phyloP scores from a whole-genome alignment of 2,113 vertebrate genomes.

The Gymnarchus niloticus region DNA sequence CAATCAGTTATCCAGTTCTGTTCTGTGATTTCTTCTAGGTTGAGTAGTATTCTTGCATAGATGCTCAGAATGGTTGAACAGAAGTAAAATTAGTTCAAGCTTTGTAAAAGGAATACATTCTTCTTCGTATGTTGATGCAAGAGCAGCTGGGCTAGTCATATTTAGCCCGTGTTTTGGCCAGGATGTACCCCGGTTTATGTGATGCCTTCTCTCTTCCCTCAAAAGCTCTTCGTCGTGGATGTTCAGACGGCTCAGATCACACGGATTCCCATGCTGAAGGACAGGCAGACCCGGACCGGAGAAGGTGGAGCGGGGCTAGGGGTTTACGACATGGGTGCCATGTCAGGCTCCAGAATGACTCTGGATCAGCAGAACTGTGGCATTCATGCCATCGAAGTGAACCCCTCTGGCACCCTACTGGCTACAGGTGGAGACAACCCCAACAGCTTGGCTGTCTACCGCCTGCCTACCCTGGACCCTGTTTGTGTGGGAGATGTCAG shows the following conservation, averaged over 20 bases:
- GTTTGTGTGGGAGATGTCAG: slow-evolving; percentile 98
- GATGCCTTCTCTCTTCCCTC: background rate
- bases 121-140: background rate
- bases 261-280: slow-evolving; percentile 93
- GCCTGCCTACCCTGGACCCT: slow-evolving; percentile 89
- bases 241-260: slow-evolving; percentile 89
- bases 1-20: too few species aligned
- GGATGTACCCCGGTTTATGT: slow-evolving; percentile 24
- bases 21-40: too few species aligned
- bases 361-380: slow-evolving; percentile 89
- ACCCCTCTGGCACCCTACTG: slow-evolving; percentile 83
- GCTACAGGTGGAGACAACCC: slow-evolving; percentile 97
- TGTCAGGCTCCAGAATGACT: slow-evolving; percentile 43
- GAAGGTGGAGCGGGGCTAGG: slow-evolving; percentile 13
- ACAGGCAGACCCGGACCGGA: slow-evolving; percentile 65
- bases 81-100: background rate
- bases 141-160: background rate
- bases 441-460: slow-evolving; percentile 93
- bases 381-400: slow-evolving; percentile 95
- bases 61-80: too few species aligned
- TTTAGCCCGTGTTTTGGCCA: background rate
- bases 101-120: background rate
- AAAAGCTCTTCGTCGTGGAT: slow-evolving; percentile 91
- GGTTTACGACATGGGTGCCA: slow-evolving; percentile 12
- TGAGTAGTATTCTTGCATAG: too few species aligned